Evolutionary conservation across 1,140 invertebrate species (phyloP).

Genomic region (Phocides pigmalion): DNA sequence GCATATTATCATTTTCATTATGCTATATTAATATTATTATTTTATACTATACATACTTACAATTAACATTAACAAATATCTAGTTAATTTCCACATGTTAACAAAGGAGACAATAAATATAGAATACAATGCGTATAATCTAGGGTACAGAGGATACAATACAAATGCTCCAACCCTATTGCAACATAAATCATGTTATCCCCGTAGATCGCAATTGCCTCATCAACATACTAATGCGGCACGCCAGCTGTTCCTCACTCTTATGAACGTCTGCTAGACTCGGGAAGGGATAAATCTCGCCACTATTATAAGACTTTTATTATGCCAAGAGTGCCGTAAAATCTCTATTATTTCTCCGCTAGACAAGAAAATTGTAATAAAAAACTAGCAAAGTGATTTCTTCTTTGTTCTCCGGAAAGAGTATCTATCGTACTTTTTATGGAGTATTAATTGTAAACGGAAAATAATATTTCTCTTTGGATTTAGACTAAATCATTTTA

Average conservation of each 20-base stretch:
- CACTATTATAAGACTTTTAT: slow-evolving; percentile 11
- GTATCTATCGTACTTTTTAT: slow-evolving; percentile 14
- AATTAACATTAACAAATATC: too few relatives aligned
- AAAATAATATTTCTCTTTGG: not conserved
- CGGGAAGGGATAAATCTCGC: slow-evolving; percentile 32
- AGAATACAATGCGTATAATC: too few relatives aligned
- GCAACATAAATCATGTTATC: slow-evolving; percentile 80
- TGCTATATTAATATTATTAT: too few relatives aligned
- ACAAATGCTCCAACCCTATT: slow-evolving; percentile 41
- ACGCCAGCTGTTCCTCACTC: slow-evolving; percentile 63
- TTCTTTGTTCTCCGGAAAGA: slow-evolving; percentile 20
- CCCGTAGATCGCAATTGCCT: slow-evolving; percentile 74
- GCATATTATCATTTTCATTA: too few relatives aligned
- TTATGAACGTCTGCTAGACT: slow-evolving; percentile 47
- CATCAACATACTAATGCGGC: slow-evolving; percentile 83
- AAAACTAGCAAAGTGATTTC: slow-evolving; percentile 16
- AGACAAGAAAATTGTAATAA: slow-evolving; percentile 33
- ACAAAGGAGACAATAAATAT: too few relatives aligned
- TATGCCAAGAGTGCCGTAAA: slow-evolving; percentile 12
- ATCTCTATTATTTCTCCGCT: slow-evolving; percentile 25
- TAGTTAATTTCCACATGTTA: too few relatives aligned
- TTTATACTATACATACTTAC: too few relatives aligned
- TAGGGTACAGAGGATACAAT: too few relatives aligned
- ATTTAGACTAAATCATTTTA: too few relatives aligned
- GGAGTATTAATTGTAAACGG: slow-evolving; percentile 7